Evolutionary conservation across 2,797 vertebrate species (phyloP), one percentile per base, ranked within the genome.

Genomic region (Karalla daura): DNA sequence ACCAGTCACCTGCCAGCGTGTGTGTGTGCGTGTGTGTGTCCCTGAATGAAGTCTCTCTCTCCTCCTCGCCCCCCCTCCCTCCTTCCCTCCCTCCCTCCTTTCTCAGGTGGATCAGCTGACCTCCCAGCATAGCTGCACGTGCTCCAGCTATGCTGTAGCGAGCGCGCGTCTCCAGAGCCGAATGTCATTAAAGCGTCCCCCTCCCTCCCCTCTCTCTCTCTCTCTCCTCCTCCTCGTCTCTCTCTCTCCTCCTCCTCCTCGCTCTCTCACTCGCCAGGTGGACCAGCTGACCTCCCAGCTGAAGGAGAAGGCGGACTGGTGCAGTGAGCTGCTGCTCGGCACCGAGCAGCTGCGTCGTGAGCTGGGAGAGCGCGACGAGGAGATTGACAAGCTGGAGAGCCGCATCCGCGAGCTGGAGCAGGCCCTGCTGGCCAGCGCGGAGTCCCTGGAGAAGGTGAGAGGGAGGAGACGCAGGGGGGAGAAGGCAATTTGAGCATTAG

Each of bases 291-390:
- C 91, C 87, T 90, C 92, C 73, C 93, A 96, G 83, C 93, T 99
- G 70, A 96, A 96, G 90, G 96, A 99, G 89, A 99, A 99, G 92
- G 95, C 97, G 11, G 97, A 98, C 91, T 96, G 93, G 83, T 99
- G 97, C 94, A 98, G 95, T 88, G 96, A 99, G 88, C 95, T 98
- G 84, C 92, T 96, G 86, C 94, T 98, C 49, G 91, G 93, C 64
- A 95, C 94, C 15, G 97, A 99, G 86, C 96, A 98, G 74, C 95
- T 96, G 91, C 95, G 93, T 87, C 94, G 96, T 72, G 98, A 98
- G 72, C 80, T 97, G 67, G 92, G 93, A 64, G 96, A 99, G 76
- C 91, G 95, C 58, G 88, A 98, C 88, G 95, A 98, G 83, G 97
- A 98, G 93, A 96, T 99, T 69, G 96, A 98, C 87, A 96, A 96